A percentile compares a stretch with the other conserved stretches of the same genome.
These are phyloP conservation scores for Tromatobia lineatoria DNA, from an alignment of 2,888 invertebrate genomes.

Conservation along the genomic window DNA sequence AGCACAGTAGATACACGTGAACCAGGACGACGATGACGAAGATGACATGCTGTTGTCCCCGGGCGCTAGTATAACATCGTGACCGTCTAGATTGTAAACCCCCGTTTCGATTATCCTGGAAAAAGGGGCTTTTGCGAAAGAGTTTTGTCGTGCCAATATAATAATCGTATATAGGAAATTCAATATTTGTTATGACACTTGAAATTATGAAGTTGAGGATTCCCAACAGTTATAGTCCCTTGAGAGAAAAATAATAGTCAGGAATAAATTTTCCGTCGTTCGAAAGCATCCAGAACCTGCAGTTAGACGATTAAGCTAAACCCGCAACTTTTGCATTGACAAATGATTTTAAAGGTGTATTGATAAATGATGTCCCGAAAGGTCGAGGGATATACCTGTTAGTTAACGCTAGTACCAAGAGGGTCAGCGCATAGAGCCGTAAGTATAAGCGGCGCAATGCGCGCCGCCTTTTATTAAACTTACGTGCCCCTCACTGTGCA, in stretches of 20 bases:
- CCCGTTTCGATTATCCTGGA: constrained; percentile 42
- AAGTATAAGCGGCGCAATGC: constrained; percentile 42
- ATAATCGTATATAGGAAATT: constrained; percentile 46
- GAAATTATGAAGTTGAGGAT: constrained; percentile 55
- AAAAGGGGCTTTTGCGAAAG: constrained; percentile 20
- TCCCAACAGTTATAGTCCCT: constrained; percentile 51
- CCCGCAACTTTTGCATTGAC: constrained; percentile 43
- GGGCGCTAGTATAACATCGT: constrained; percentile 61
- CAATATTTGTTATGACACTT: constrained; percentile 30
- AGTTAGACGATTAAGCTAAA: constrained; percentile 37
- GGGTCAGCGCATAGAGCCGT: constrained; percentile 46
- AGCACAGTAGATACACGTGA: constrained; percentile 46
- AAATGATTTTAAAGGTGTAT: constrained; percentile 64
- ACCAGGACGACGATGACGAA: constrained; percentile 67
- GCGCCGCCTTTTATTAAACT: constrained; percentile 55
- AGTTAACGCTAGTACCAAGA: constrained; percentile 54
- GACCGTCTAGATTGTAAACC: constrained; percentile 46
- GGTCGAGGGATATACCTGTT: constrained; percentile 63
- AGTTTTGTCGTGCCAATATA: constrained; percentile 33
- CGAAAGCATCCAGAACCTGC: neutral
- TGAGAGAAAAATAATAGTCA: constrained; percentile 56
- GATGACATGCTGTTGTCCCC: constrained; percentile 70
- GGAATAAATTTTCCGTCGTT: constrained; percentile 59
- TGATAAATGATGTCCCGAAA: constrained; percentile 57
- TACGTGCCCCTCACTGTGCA: constrained; percentile 22